Percentiles rank a stretch among this genome's conserved stretches.
These are phyloP conservation scores for Oegoconia quadripuncta DNA, from an alignment of 2,888 invertebrate genomes.

Conservation along the genomic window DNA sequence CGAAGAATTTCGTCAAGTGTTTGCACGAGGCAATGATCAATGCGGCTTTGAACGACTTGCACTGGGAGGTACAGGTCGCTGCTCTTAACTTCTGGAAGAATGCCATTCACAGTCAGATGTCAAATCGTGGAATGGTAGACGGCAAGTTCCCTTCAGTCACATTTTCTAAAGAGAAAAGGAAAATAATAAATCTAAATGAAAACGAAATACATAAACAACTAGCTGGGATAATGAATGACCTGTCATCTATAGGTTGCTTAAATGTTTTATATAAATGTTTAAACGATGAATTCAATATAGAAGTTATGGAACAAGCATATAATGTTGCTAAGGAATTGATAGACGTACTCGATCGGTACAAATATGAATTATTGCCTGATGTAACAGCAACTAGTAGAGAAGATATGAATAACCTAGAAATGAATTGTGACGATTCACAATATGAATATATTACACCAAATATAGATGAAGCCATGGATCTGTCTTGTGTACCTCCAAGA, in stretches of 20 bases:
- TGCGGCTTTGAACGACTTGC: constrained; percentile 81
- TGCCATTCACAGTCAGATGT: constrained; percentile 75
- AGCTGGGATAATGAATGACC: constrained; percentile 78
- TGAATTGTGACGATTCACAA: too few relatives aligned
- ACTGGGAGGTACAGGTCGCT: constrained; percentile 86
- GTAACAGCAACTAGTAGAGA: constrained; percentile 5
- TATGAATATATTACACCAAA: background rate
- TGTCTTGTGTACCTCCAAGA: background rate
- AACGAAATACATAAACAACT: constrained; percentile 80
- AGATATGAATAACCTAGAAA: too few relatives aligned
- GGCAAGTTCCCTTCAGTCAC: constrained; percentile 85
- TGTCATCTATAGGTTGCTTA: constrained; percentile 82
- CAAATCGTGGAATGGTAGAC: constrained; percentile 82
- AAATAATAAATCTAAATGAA: constrained; percentile 83
- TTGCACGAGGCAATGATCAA: constrained; percentile 79
- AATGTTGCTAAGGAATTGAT: constrained; percentile 67
- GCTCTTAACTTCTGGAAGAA: constrained; percentile 83
- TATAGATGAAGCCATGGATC: background rate
- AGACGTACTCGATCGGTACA: constrained; percentile 67
- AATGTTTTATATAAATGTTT: constrained; percentile 82
- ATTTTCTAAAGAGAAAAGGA: constrained; percentile 85
- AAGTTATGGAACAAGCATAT: constrained; percentile 81
- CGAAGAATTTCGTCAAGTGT: constrained; percentile 57
- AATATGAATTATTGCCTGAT: constrained; percentile 36
- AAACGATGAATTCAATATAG: constrained; percentile 81